Conservation (phyloP, 1,140 invertebrate species). For the Drosophila novamexicana region DNA sequence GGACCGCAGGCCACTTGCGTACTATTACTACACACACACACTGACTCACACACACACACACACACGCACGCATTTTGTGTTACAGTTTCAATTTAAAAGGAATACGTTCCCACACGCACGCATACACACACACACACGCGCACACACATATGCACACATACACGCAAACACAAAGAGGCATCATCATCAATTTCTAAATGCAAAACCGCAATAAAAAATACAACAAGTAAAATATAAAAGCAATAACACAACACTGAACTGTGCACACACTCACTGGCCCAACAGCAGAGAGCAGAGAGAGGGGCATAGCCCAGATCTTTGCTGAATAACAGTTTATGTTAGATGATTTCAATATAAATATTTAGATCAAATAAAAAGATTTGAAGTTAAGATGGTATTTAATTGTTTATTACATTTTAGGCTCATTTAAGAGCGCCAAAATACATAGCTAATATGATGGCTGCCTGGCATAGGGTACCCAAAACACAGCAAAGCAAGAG, state of each 20-base stretch:
- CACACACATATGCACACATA: slow-evolving; percentile 25
- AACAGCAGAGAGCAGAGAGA: background rate
- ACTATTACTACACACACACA: slow-evolving; percentile 16
- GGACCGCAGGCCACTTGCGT: slow-evolving; percentile 33
- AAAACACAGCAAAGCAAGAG: slow-evolving; percentile 23
- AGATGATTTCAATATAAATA: too few relatives aligned
- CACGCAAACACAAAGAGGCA: slow-evolving; percentile 39
- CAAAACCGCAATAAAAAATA: slow-evolving; percentile 73
- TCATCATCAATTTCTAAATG: slow-evolving; percentile 80
- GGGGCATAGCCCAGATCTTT: too few relatives aligned
- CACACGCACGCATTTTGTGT: slow-evolving; percentile 54
- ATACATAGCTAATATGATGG: slow-evolving; percentile 7
- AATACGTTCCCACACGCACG: slow-evolving; percentile 68
- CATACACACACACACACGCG: slow-evolving; percentile 32
- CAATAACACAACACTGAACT: slow-evolving; percentile 12
- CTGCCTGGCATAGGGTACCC: slow-evolving; percentile 9
- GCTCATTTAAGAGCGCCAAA: background rate
- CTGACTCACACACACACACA: slow-evolving; percentile 4
- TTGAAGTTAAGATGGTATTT: background rate
- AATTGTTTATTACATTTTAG: too few relatives aligned
- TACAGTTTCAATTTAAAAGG: slow-evolving; percentile 76
- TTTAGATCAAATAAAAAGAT: background rate
- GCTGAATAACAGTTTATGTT: too few relatives aligned
- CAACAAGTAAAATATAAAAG: slow-evolving; percentile 22
- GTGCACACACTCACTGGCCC: slow-evolving; percentile 9